Percentiles rank a stretch among this genome's conserved stretches.
phyloP scores from a whole-genome alignment of 2,113 vertebrate genomes.

The Chamaetylas fuelleborni region DNA sequence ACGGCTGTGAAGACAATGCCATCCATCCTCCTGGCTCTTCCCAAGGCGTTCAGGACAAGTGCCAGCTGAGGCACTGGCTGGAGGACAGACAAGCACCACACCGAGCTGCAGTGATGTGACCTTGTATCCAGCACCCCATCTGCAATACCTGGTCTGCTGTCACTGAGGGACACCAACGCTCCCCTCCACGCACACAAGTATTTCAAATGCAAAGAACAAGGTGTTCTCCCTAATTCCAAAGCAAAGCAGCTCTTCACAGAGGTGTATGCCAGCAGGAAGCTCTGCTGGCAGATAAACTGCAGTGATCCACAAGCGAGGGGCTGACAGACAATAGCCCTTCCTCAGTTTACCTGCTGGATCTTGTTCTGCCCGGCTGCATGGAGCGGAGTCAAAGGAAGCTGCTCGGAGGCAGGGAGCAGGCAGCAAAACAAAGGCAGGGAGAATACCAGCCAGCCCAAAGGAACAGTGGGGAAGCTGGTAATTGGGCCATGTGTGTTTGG shows the following conservation, averaged over 20 bases:
- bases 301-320: not conserved
- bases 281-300: not conserved
- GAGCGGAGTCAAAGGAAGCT: slow-evolving; percentile 33
- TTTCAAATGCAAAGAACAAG: not conserved
- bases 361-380: slow-evolving; percentile 26
- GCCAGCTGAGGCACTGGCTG: accelerated
- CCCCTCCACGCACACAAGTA: accelerated
- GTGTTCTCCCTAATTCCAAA: not conserved
- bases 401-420: slow-evolving; percentile 16
- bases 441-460: slow-evolving; percentile 54
- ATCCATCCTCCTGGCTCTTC: not conserved
- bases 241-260: not conserved
- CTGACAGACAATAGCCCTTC: not conserved
- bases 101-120: accelerated
- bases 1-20: accelerated
- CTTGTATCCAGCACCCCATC: accelerated
- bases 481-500: slow-evolving; percentile 54
- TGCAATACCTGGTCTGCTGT: accelerated
- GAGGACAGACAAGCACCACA: not conserved
- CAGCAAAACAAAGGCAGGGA: slow-evolving; percentile 48
- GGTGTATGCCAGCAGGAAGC: accelerated
- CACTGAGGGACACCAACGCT: accelerated
- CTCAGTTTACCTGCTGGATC: slow-evolving; percentile 62
- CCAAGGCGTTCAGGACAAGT: not conserved
- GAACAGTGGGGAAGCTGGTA: slow-evolving; percentile 67